These are phyloP conservation scores for Acanthopleura granulata DNA, from an alignment of 2,888 invertebrate species.

Conservation along the genomic window DNA sequence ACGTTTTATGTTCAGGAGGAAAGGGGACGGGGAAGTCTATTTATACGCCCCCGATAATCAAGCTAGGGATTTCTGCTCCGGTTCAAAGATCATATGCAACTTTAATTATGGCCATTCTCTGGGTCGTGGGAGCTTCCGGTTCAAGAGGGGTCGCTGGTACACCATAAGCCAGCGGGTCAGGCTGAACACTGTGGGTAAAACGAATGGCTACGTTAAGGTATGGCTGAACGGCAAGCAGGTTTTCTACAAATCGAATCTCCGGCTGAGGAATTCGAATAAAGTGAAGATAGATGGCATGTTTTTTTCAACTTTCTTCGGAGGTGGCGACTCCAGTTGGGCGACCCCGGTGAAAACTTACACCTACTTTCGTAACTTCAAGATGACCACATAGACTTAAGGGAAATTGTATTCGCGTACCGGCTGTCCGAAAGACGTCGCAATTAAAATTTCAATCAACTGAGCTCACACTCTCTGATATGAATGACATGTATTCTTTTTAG, in stretches of 20 bases:
- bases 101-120: conserved; percentile 35
- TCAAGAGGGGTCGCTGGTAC: conserved; percentile 38
- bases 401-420: too few species aligned
- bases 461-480: too few species aligned
- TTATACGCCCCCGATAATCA: conserved; percentile 46
- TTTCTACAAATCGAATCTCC: conserved; percentile 32
- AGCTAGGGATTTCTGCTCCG: conserved; percentile 30
- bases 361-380: conserved; percentile 44
- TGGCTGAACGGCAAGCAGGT: conserved; percentile 39
- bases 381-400: background rate
- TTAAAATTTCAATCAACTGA: too few species aligned
- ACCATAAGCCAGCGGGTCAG: conserved; percentile 44
- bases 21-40: conserved; percentile 53
- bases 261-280: conserved; percentile 33
- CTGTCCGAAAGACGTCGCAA: too few species aligned
- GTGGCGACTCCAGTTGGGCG: conserved; percentile 38
- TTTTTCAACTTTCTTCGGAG: conserved; percentile 56
- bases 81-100: conserved; percentile 29
- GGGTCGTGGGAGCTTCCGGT: conserved; percentile 28
- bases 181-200: conserved; percentile 39
- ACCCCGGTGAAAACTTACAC: conserved; percentile 44
- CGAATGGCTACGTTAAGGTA: conserved; percentile 39
- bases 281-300: conserved; percentile 44
- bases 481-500: too few species aligned
- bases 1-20: conserved; percentile 51